Conservation (phyloP, 2,888 invertebrate genomes). For the Pollenia amentaria region DNA sequence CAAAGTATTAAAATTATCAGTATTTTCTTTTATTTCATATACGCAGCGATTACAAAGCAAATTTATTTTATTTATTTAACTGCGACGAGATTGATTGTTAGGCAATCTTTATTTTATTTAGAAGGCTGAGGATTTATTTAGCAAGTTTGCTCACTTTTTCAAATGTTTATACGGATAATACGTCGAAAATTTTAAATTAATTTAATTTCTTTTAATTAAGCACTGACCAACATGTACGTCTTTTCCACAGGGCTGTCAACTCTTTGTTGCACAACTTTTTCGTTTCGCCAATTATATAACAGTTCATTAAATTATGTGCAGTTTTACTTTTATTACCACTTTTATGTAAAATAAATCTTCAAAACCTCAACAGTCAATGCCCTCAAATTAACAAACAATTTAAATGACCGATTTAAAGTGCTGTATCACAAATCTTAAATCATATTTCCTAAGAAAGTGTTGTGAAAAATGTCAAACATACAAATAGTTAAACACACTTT, state of each 20-base stretch:
- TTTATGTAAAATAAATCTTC: conserved; percentile 16
- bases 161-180: no score
- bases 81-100: not conserved
- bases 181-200: no score
- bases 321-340: not conserved
- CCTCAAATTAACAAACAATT: conserved; percentile 53
- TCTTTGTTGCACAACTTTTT: not conserved
- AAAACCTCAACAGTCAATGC: conserved; percentile 56
- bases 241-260: not conserved
- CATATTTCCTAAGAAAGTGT: conserved; percentile 62
- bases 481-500: conserved; percentile 18
- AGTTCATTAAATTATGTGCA: not conserved
- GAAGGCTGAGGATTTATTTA: no score
- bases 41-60: not conserved
- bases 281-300: not conserved
- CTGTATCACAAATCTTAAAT: conserved; percentile 46
- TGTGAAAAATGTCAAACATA: conserved; percentile 48
- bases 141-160: no score
- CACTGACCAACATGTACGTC: no score
- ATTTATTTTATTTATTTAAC: conserved; percentile 1
- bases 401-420: conserved; percentile 51
- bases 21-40: not conserved
- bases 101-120: not conserved
- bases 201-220: no score
- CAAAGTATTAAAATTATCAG: no score